Percentiles rank a stretch among this genome's conserved stretches.
These are phyloP conservation scores for Tenualosa thibaudeaui DNA, from an alignment of 2,797 vertebrate species.

Conservation along the genomic window DNA sequence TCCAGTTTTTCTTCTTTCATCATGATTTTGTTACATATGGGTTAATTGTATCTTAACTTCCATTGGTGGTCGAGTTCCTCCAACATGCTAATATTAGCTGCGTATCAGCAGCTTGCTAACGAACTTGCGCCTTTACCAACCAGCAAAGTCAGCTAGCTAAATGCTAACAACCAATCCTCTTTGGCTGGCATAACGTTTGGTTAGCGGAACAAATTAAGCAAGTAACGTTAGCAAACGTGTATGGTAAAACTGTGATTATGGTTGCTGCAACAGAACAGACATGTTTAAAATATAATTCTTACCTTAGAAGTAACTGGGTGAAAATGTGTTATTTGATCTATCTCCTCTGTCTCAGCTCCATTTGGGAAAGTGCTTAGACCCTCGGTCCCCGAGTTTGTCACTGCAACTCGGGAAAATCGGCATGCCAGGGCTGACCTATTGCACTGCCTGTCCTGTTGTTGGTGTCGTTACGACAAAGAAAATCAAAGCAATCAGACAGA, in stretches of 20 bases:
- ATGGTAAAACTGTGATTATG: neutral
- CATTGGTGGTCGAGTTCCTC: neutral
- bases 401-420: slow-evolving; percentile 35
- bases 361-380: slow-evolving; percentile 46
- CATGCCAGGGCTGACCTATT: slow-evolving; percentile 26
- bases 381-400: slow-evolving; percentile 44
- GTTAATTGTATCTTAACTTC: neutral
- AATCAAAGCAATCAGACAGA: neutral
- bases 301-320: slow-evolving; percentile 47
- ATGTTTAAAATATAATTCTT: slow-evolving; percentile 24
- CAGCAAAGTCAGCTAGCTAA: neutral
- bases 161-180: slow-evolving; percentile 5
- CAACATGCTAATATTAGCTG: neutral
- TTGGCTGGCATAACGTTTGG: neutral
- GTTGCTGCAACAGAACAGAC: neutral
- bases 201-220: neutral
- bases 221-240: neutral
- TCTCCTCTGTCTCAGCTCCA: slow-evolving; percentile 53
- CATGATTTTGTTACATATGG: neutral
- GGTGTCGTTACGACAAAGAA: neutral
- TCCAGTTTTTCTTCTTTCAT: neutral
- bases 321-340: slow-evolving; percentile 39
- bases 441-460: slow-evolving; percentile 19
- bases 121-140: neutral
- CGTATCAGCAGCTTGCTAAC: neutral